Conservation (phyloP, 2,888 invertebrate species). For the Acanthosepion pharaonis region DNA sequence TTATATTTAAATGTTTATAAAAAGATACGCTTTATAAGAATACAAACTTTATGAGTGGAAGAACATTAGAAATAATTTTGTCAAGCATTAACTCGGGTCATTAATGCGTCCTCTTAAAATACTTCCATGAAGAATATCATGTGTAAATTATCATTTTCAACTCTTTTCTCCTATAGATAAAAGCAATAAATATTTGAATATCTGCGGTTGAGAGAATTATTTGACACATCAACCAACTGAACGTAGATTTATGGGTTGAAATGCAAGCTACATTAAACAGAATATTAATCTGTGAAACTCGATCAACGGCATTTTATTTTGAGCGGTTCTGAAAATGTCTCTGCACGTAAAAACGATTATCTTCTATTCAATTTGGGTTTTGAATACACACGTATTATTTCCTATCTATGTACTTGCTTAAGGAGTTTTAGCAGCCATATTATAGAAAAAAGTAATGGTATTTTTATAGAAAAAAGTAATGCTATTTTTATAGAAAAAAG, state of each 20-base stretch:
- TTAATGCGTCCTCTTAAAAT: too few species aligned
- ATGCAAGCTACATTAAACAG: neutral
- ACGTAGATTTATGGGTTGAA: neutral
- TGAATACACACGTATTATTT: neutral
- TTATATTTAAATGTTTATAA: too few species aligned
- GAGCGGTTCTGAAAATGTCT: neutral
- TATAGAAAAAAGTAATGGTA: neutral
- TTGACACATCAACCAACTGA: too few species aligned
- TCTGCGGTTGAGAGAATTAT: too few species aligned
- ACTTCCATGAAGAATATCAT: too few species aligned
- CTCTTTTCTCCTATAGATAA: too few species aligned
- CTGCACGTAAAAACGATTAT: neutral
- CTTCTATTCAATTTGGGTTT: neutral
- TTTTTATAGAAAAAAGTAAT: neutral
- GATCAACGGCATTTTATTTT: neutral
- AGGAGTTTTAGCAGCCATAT: neutral
- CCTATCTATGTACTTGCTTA: neutral
- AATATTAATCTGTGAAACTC: neutral
- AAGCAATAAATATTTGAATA: too few species aligned
- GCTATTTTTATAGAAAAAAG: neutral
- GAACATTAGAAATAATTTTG: too few species aligned
- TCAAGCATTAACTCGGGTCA: too few species aligned
- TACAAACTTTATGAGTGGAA: too few species aligned
- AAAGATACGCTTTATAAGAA: too few species aligned
- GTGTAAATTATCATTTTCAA: too few species aligned